Conservation (phyloP, 2,888 invertebrate genomes). For the Phortica magna region DNA sequence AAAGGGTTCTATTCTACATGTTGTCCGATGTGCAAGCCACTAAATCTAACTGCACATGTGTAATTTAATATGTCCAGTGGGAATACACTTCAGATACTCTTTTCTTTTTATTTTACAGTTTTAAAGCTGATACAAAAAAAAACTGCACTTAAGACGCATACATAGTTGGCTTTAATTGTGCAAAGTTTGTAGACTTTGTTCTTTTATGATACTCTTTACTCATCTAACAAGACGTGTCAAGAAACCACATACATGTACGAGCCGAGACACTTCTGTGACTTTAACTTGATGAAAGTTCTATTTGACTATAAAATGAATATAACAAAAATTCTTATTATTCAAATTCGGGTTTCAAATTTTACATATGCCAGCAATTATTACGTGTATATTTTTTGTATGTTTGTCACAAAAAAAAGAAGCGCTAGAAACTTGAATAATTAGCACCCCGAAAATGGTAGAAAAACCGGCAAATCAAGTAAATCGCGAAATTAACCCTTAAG, state of each 20-base stretch:
- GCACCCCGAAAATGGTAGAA: neutral
- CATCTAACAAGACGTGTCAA: too few relatives aligned
- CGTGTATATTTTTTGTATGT: neutral
- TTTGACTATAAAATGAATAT: too few relatives aligned
- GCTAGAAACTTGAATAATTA: neutral
- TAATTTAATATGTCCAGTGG: slow-evolving; percentile 11
- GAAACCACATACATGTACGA: too few relatives aligned
- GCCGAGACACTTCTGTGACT: too few relatives aligned
- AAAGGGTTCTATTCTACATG: neutral
- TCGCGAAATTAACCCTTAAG: slow-evolving; percentile 53
- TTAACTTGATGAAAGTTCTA: too few relatives aligned
- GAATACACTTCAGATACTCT: neutral
- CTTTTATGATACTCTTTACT: too few relatives aligned
- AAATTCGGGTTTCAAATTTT: neutral
- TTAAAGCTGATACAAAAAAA: neutral
- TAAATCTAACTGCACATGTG: slow-evolving; percentile 9
- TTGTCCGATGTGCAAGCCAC: neutral
- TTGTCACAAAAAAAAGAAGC: neutral
- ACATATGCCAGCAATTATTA: neutral
- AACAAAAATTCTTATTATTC: too few relatives aligned
- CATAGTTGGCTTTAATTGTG: too few relatives aligned
- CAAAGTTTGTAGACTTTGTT: too few relatives aligned
- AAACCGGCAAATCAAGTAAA: neutral
- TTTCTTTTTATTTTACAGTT: neutral
- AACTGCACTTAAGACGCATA: neutral